Evolutionary conservation across 2,797 vertebrate species (phyloP), one percentile per base, ranked within the genome.

Genomic region (Acrossocheilus fasciatus): DNA sequence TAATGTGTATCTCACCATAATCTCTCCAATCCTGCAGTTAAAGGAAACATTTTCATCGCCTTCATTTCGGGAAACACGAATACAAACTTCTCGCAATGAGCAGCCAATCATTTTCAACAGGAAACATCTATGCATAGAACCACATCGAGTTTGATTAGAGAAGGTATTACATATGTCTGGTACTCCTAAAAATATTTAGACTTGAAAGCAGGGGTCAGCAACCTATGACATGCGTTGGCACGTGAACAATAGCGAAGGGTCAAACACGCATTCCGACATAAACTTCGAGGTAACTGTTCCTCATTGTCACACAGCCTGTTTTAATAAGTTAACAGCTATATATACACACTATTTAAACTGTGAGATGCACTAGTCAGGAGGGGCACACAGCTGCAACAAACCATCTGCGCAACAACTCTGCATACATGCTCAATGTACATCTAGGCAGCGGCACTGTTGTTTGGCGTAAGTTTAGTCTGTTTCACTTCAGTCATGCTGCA

Each of bases 1-100:
- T 18, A 69, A 69, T 18, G 18, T 50, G n/a, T 39, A 3, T 20
- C 93, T 95, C 89, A 99, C 98, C 97, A 94, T 96, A 78, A 99
- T 83, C 92, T 98, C 97, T 41, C 98, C 98, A 0, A 99, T 85
- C 68, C 96, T 96, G 93, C 96, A 98, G 86, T 39, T 86, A 76
- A 99, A 98, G 1, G 87, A 64, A 0, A 88, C 91, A 75, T 95
- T 93, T 84, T 87, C n/a, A 45, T 93, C 89, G 4, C 84, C 89
- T 0, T 93, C 90, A 0, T 90, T 93, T 59, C 93, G 89, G 4
- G 94, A 91, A 68, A 98, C 92, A 0, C 82, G 92, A 20, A 99
- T 62, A 0, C 93, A 94, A 20, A 99, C 91, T 14, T 97, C 96
- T 68, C 89, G 91, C 23, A 99, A 93, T 68, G 93, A 86, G 87